Evolutionary conservation across 2,113 vertebrate genomes (phyloP).

Genomic region (Cinclus mexicanus): DNA sequence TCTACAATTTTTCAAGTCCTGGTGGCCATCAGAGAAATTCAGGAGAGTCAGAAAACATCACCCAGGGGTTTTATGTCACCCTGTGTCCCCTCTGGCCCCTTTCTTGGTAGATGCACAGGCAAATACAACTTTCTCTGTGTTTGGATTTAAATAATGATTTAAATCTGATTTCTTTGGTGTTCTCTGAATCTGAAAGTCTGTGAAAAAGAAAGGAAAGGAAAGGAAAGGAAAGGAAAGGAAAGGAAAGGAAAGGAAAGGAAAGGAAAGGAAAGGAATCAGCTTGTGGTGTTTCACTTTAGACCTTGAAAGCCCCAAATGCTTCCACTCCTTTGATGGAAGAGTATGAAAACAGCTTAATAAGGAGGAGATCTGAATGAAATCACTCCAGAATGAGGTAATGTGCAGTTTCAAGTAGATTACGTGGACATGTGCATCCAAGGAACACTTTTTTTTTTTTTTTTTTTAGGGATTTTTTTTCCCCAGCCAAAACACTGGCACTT

Average conservation of each 20-base stretch:
- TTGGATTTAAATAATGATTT: fast-evolving
- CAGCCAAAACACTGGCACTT: background rate
- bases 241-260: too few relatives aligned
- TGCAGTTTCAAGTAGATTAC: background rate
- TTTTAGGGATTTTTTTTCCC: background rate
- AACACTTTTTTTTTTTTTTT: background rate
- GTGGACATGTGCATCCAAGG: background rate
- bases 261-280: background rate
- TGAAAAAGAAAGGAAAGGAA: too few relatives aligned
- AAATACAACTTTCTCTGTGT: background rate
- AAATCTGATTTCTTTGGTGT: background rate
- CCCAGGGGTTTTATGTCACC: background rate
- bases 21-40: background rate
- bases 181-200: background rate
- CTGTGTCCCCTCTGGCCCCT: background rate
- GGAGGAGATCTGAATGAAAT: background rate
- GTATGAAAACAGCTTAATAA: background rate
- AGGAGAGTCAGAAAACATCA: background rate
- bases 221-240: too few relatives aligned
- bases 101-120: too few relatives aligned
- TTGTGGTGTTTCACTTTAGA: background rate
- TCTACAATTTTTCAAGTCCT: background rate
- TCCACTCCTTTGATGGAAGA: background rate
- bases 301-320: background rate
- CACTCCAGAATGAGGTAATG: background rate